Percentiles rank a stretch among this genome's conserved stretches.
Conservation (phyloP, 2,888 invertebrate species). For the Geophilus truncorum region DNA sequence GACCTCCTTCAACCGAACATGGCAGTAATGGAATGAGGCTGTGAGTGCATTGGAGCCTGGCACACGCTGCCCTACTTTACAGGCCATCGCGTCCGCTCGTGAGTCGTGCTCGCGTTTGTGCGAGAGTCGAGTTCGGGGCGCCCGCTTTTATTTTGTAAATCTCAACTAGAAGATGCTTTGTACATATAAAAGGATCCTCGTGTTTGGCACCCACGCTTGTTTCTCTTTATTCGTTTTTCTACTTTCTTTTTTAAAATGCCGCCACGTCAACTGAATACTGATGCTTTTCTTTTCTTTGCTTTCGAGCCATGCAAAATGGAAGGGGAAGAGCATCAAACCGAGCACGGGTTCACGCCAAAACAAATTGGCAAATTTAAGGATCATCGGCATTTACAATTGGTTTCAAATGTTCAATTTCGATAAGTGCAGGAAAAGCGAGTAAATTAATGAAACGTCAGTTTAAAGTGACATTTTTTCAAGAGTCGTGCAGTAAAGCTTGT, state of each 20-base stretch:
- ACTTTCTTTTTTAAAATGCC: not conserved
- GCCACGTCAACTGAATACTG: not conserved
- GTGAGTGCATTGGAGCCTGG: slow-evolving; percentile 13
- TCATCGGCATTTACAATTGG: slow-evolving; percentile 2
- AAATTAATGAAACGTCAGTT: slow-evolving; percentile 23
- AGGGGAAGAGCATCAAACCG: not conserved
- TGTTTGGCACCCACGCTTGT: not conserved
- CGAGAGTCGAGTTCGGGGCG: not conserved
- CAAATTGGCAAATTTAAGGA: not conserved
- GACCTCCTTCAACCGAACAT: slow-evolving; percentile 27
- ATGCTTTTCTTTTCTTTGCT: not conserved
- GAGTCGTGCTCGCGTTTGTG: not conserved
- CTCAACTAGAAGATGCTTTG: slow-evolving; percentile 24
- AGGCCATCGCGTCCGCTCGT: slow-evolving; percentile 2
- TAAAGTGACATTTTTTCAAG: not conserved
- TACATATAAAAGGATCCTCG: slow-evolving; percentile 20
- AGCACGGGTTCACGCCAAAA: not conserved
- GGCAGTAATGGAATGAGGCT: slow-evolving; percentile 27
- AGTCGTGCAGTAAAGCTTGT: not conserved
- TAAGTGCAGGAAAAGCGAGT: not conserved
- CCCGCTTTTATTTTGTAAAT: slow-evolving; percentile 19
- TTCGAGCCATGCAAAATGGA: not conserved
- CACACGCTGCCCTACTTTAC: slow-evolving; percentile 25
- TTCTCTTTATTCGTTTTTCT: not conserved
- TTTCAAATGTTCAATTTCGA: slow-evolving; percentile 13